A percentile compares a stretch with the other conserved stretches of the same genome.
Evolutionary conservation across 2,888 invertebrate genomes (phyloP).

Genomic region (Malthinus seriepunctatus): DNA sequence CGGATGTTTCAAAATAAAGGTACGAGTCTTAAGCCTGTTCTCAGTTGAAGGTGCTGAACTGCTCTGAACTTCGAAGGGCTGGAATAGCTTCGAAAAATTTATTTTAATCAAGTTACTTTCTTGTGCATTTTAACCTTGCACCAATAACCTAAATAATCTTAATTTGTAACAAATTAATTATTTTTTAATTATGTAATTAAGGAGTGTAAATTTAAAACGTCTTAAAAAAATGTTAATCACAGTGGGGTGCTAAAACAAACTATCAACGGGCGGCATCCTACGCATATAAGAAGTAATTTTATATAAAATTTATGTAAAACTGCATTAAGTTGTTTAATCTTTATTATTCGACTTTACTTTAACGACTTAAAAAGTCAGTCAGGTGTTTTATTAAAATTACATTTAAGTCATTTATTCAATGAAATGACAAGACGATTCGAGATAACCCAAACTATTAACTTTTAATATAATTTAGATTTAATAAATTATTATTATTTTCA

Average conservation of each 20-base stretch:
- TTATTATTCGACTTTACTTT: slow-evolving; percentile 13
- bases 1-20: no score
- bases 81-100: no score
- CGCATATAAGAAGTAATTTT: slow-evolving; percentile 12
- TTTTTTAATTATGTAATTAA: slow-evolving; percentile 11
- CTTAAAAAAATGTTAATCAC: slow-evolving; percentile 13
- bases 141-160: slow-evolving; percentile 1
- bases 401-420: slow-evolving; percentile 2
- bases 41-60: no score
- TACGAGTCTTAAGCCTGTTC: no score
- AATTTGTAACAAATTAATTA: slow-evolving; percentile 14
- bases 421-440: not conserved
- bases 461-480: no score
- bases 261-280: slow-evolving; percentile 9
- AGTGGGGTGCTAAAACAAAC: slow-evolving; percentile 11
- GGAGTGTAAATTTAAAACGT: slow-evolving; percentile 16
- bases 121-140: slow-evolving; percentile 2
- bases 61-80: no score
- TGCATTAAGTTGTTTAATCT: slow-evolving; percentile 14
- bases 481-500: no score
- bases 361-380: slow-evolving; percentile 8
- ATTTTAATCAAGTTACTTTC: no score
- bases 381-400: slow-evolving; percentile 13
- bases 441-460: not conserved
- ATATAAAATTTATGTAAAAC: slow-evolving; percentile 19